phyloP scores from a whole-genome alignment of 2,113 vertebrate species.

The Lucifuga dentata region DNA sequence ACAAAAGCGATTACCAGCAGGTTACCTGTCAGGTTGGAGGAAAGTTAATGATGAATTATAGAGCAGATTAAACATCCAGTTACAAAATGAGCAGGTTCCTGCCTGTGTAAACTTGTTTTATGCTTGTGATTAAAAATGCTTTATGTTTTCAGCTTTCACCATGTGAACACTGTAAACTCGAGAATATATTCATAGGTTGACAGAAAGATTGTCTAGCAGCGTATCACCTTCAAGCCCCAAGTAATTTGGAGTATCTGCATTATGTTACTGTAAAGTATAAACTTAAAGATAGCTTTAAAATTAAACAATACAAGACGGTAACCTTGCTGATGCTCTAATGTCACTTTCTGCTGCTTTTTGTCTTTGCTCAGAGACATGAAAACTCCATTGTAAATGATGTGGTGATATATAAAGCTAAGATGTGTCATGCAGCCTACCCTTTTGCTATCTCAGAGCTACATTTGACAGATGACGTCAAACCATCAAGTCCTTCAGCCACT shows the following conservation, averaged over 20 bases:
- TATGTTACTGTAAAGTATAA: not conserved
- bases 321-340: not conserved
- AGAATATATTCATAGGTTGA: not conserved
- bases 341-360: not conserved
- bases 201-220: not conserved
- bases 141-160: too few species aligned
- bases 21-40: conserved; percentile 84
- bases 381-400: not conserved
- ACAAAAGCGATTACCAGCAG: conserved; percentile 92
- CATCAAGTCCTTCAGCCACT: not conserved
- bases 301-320: not conserved
- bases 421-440: conserved; percentile 9
- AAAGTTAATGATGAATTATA: too few species aligned
- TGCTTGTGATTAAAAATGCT: too few species aligned
- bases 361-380: not conserved
- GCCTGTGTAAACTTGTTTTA: too few species aligned
- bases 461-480: conserved; percentile 27
- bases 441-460: conserved; percentile 2
- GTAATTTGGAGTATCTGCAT: not conserved
- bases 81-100: too few species aligned
- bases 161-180: not conserved
- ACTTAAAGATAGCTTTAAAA: not conserved
- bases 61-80: too few species aligned
- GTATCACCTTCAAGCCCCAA: not conserved
- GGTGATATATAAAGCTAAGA: conserved; percentile 9